Evolutionary conservation across 2,797 vertebrate species (phyloP), one percentile per base, ranked within the genome.

Genomic region (Chiropotes sagulatus): DNA sequence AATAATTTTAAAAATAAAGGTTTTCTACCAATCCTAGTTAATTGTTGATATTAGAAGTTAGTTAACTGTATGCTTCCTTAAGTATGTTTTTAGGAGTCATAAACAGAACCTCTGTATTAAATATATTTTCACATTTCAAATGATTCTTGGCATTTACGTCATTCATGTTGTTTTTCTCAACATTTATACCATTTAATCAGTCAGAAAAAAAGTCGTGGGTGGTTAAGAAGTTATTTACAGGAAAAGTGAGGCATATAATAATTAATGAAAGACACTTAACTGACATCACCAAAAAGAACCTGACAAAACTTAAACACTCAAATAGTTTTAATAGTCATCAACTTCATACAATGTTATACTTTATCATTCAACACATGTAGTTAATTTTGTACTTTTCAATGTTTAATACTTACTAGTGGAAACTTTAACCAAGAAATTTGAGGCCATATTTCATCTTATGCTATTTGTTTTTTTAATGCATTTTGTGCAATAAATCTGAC

Each of bases 201-300:
- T 96, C 92, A 94, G 41, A 93, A 44, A 39, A 92, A 57, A 85
- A 96, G 61, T 87, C 84, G 95, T 98, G 80, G 87, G 96, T 96
- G 97, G 92, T 76, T 96, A 97, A 96, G 97, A 96, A 97, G 80
- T 93, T 97, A 97, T 98, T 98, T 98, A 97, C 80, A 96, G 88
- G 50, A 93, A 97, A 94, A 97, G 22, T 64, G 41, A 96, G 28
- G 58, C 94, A 96, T 96, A 92, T 98, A 98, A 94, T 88, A 89
- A 95, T 90, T 97, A 97, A 92, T 70, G 41, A 88, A 94, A 97
- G 76, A 90, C 78, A 94, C 30, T 81, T 91, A 93, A 73, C 30
- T 98, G 96, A 97, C 94, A 96, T 90, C 17, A 81, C 64, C 86
- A 93, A 96, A 91, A n/a, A 93, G 36, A 97, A 96, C 7, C 94